Evolutionary conservation across 2,113 vertebrate genomes (phyloP).

Genomic region (Crotophaga sulcirostris): DNA sequence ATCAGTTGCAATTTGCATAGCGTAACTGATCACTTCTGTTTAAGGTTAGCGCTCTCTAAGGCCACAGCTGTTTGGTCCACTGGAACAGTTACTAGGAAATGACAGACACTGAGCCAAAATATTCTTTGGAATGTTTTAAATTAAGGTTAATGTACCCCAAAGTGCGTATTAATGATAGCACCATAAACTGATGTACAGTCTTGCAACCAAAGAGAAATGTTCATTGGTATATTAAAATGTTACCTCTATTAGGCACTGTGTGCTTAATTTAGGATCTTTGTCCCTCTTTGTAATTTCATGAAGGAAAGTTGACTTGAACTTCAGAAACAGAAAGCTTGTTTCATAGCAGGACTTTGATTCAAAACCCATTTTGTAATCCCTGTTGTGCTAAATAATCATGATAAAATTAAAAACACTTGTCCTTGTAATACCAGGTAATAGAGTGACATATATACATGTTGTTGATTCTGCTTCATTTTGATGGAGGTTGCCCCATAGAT

Average conservation of each 20-base stretch:
- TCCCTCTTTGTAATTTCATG: not conserved
- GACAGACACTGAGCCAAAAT: not conserved
- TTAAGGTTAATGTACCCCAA: not conserved
- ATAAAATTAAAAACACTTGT: constrained; percentile 3
- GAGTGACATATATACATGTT: not conserved
- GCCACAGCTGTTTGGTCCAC: not conserved
- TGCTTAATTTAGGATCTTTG: not conserved
- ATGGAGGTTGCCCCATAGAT: not conserved
- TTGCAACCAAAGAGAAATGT: not conserved
- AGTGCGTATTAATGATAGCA: not conserved
- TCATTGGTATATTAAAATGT: not conserved
- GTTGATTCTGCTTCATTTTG: not conserved
- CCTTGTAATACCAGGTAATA: not conserved
- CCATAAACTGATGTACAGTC: not conserved
- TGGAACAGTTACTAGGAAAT: not conserved
- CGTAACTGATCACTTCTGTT: not conserved
- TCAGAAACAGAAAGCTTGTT: not conserved
- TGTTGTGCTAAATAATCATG: not conserved
- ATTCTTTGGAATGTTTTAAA: not conserved
- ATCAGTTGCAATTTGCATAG: not conserved
- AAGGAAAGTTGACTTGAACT: not conserved
- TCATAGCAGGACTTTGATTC: not conserved
- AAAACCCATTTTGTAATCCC: not conserved
- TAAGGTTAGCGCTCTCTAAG: not conserved
- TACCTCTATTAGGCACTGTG: not conserved